Evolutionary conservation across 2,888 invertebrate species (phyloP).

Genomic region (Drosophila dives): DNA sequence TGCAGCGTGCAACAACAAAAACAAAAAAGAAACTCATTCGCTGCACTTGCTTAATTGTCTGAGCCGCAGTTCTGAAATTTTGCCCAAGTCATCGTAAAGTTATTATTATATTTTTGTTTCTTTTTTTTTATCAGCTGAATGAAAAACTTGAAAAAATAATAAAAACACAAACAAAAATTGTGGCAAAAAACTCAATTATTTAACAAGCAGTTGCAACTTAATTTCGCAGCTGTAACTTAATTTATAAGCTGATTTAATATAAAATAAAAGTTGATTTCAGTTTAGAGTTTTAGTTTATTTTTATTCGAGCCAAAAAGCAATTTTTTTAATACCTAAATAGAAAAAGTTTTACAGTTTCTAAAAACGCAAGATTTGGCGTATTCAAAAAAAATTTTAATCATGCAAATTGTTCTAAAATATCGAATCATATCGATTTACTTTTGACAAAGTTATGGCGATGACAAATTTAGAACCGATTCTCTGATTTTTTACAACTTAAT

Average conservation of each 20-base stretch:
- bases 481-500: not conserved
- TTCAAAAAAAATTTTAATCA: not conserved
- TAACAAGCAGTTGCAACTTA: not conserved
- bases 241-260: not conserved
- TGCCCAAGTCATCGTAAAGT: slow-evolving; percentile 32
- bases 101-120: slow-evolving; percentile 7
- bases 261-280: not conserved
- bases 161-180: not conserved
- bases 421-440: no score
- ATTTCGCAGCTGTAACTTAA: not conserved
- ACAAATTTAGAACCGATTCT: no score
- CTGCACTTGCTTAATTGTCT: slow-evolving; percentile 73
- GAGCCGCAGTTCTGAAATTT: slow-evolving; percentile 27
- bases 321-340: no score
- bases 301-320: not conserved
- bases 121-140: slow-evolving; percentile 1
- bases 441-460: no score
- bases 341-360: not conserved
- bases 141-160: not conserved
- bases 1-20: slow-evolving; percentile 14
- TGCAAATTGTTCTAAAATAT: not conserved
- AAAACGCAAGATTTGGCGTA: not conserved
- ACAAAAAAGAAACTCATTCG: slow-evolving; percentile 31
- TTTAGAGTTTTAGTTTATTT: not conserved
- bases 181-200: not conserved